Base-by-base conservation (phyloP, 2,888 invertebrate genomes). In the Automeris io region DNA sequence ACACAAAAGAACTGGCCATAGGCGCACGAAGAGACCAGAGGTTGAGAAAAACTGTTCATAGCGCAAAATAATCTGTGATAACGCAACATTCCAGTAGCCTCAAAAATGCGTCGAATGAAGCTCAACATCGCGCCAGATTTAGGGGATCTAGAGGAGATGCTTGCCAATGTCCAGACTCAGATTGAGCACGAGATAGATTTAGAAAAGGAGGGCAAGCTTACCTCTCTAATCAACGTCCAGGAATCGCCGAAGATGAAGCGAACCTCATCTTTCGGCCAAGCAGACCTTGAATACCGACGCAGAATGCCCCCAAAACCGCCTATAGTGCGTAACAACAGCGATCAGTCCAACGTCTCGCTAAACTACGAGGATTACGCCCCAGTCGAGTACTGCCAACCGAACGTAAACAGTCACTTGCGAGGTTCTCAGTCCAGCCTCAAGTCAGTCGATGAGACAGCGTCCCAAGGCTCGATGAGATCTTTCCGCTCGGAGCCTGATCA, bases 101-200 rank as follows among this genome's bases (percentile, higher is more conserved):
- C 48, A 47, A 37, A 47, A 38, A 83, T 83, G 85, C 72, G 85
- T 35, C 74, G 82, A 3, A 55, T 62, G 23, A 83, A 79, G 47
- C 54, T 82, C 53, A 79, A 69, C 21, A 48, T 81, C 6, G 78
- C 82, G 46, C 86, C 86, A 1, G 86, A 87, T 47, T 46, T 87
- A 29, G 85, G 83, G 0, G 87, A 87, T 38, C 43, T 87, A 6
- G 87, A 87, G 41, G 85, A 87, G 45, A 87, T 87, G 87, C 54
- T 87, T 12, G 86, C 86, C 0, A 75, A 80, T 46, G 87, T 87
- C 1, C 87, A 87, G 40, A 78, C 68, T 0, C 86, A 87, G 41
- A 46, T 87, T 4, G 86, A 87, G 47, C 69, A 82, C 37, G 87
- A 87, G 48, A 85, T 87, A 1, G 85, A 81, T 23, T 33, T 76